Evolutionary conservation across 64 coral and sea anemone species (phyloP).

Genomic region (Stylophora pistillata): DNA sequence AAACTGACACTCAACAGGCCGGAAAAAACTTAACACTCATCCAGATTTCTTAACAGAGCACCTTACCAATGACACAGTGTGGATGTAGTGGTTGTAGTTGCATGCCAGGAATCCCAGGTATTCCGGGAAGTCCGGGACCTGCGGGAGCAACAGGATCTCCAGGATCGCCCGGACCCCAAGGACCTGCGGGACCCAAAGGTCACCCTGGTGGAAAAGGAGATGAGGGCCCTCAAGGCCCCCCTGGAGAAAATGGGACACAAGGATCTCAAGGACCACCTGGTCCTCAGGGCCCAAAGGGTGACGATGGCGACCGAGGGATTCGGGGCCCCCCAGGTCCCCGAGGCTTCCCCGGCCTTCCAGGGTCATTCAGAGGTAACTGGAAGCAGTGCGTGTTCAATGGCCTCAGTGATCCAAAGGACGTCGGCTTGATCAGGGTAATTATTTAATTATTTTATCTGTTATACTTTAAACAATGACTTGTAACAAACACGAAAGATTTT

Average conservation of each 20-base stretch:
- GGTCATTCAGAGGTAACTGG: background rate
- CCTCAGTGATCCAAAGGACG: background rate
- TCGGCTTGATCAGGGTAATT: background rate
- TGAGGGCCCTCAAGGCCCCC: background rate
- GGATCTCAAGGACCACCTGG: background rate
- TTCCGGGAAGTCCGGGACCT: background rate
- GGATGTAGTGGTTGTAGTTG: background rate
- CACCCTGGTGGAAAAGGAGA: background rate
- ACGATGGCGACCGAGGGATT: background rate
- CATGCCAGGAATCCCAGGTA: conserved; percentile 21
- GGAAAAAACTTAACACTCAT: background rate
- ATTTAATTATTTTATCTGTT: background rate
- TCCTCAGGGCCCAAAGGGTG: background rate
- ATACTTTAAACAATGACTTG: background rate
- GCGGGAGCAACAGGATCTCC: background rate
- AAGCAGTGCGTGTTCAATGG: background rate
- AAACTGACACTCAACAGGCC: background rate
- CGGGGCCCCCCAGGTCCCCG: background rate
- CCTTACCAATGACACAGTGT: background rate
- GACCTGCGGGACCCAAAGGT: background rate
- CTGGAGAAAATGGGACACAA: background rate
- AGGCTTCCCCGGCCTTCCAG: background rate
- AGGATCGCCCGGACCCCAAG: background rate
- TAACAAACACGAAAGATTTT: background rate
- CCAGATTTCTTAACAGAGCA: background rate